Evolutionary conservation across 1,140 invertebrate genomes (phyloP), one percentile per base, ranked within the genome.

Genomic region (Heliconius nattereri): DNA sequence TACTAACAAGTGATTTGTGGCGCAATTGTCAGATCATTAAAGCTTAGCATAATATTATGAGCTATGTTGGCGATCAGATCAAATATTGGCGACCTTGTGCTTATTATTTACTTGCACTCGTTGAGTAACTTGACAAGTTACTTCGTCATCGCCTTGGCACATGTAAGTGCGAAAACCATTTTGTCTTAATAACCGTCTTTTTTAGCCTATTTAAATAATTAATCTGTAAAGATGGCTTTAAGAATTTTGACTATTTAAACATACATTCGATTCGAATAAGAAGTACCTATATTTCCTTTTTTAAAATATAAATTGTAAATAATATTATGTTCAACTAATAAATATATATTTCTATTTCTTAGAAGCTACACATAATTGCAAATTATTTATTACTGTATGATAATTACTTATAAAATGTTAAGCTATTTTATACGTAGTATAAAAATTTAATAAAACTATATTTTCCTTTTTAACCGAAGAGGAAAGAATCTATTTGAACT

Each of bases 31-130:
- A 76, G 66, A 71, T 71, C 23, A 71, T 71, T 76, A 71, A 76
- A 71, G 75, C 75, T 76, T 76, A 76, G 75, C 75, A 76, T 76
- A 75, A 76, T 76, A 76, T 76, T 76, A 76, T 76, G 75, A 76
- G 75, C 32, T 66, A n/a, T 75, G 52, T 75, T 57, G n/a, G 40
- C 29, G 74, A 75, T 23, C 75, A 71, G 75, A 76, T 76, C 75
- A 76, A 76, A 76, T 76, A 76, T 71, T 76, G 66, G 35, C 66
- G 75, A 66, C 75, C 75, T 76, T 76, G 75, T 76, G 66, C 75
- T 37, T 76, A 76, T 76, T 76, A 76, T 76, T 26, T 71, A 76
- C 75, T 40, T 76, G 75, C 75, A 76, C 75, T 76, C 75, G 37
- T 76, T 76, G 75, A 76, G 75, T 20, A 60, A 76, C 75, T 76